Base-by-base conservation (phyloP, 2,113 vertebrate genomes). In the Crotophaga sulcirostris region DNA sequence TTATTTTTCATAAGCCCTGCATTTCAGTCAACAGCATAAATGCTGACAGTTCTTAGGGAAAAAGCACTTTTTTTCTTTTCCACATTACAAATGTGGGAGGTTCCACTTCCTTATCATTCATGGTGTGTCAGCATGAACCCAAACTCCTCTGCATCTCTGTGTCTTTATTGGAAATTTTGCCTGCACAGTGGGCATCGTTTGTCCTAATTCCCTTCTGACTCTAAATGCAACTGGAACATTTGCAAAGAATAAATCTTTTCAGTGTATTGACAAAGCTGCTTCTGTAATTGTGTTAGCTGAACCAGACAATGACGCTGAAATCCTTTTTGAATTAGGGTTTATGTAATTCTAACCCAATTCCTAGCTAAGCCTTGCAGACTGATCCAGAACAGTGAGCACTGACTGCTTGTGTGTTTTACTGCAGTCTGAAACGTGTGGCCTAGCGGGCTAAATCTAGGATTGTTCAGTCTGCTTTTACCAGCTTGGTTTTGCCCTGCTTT, bases 231-330 rank as follows among this genome's bases (percentile, higher is more conserved):
- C n/a, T 54, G 63, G 52, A 91, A 55, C 76, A 44, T 90, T 84
- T 88, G 59, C 64, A 90, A 75, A 90, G 77, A 84, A 74, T 87
- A 89, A 89, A 92, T 89, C 74, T 96, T 89, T 87, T 78, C 74
- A 89, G 75, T 70, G n/a, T 92, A 86, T 87, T 92, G 73, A 91
- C 89, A 97, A 86, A 96, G 93, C 87, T 92, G 19, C 55, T 90
- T 94, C 88, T 94, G 73, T 93, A 89, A 92, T 80, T 91, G 76
- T 89, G 87, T 91, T 96, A 96, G 91, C 82, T 93, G 94, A 80
- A 87, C 16, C 85, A 87, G 87, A 66, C 7, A 40, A 56, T 82
- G 88, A 94, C 72, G 59, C 56, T 83, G 76, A 74, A 94, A 89
- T 94, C 87, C 91, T 59, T 79, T 92, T 58, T 82, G 87, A 94